Base-by-base conservation (phyloP, 2,113 vertebrate genomes). In the Pelecanoides urinatrix region DNA sequence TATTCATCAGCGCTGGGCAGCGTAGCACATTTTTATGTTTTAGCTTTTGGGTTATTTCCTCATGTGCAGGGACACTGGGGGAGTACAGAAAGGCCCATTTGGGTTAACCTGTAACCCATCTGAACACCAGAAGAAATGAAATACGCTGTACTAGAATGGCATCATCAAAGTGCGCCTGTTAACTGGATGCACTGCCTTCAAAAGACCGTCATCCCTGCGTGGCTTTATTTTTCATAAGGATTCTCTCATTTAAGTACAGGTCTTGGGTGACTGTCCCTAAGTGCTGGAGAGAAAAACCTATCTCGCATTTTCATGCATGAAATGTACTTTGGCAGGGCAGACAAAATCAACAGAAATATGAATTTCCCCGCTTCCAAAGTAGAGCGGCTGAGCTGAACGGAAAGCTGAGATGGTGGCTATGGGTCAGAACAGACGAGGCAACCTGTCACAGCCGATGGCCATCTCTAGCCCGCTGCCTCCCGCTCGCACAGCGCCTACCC, bases 401-500 rank as follows among this genome's bases (percentile, higher is more conserved):
- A 74, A 56, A 67, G 44, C 30, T 44, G 70, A 92, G 71, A 45
- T 70, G 34, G 13, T 23, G 3, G 1, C 49, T 30, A 5, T 30
- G 56, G 40, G 34, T 50, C 38, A 55, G 52, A 72, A 10, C 9
- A 47, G n/a, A 38, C 20, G 70, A 47, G 53, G 44, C 26, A 47
- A 9, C 61, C n/a, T 61, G 47, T 47, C 81, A 34, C 26, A 52
- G 85, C 19, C 16, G n/a, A 44, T 56, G 71, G 71, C 62, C 62
- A 14, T 17, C 74, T 52, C 47, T 7, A 82, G 40, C 70, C 73
- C 0, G 0, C 56, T 94, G 13, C 52, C 36, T 47, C 53, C 62
- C 32, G 1, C 52, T 59, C 2, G 0, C 10, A 15, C 25, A 49
- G 16, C 0, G 0, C 65, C 59, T 11, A 10, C 65, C 18, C n/a